phyloP scores from a whole-genome alignment of 2,888 invertebrate genomes.

The Cerastis rubricosa region DNA sequence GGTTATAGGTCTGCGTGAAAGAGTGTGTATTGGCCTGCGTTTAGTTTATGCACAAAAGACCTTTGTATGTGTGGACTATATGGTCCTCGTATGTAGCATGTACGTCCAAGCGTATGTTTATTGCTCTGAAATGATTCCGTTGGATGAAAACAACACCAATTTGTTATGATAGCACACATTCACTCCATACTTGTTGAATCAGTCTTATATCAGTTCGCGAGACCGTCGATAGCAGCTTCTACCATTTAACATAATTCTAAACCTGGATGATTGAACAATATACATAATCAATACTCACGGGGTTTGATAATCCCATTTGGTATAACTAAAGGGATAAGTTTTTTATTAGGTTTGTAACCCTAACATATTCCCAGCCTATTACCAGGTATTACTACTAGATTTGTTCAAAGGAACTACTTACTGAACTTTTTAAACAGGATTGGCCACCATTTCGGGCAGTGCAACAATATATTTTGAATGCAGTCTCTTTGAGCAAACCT shows the following conservation, averaged over 20 bases:
- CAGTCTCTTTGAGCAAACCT: conserved; percentile 52
- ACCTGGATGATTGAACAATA: conserved; percentile 62
- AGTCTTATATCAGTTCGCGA: conserved; percentile 5
- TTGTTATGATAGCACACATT: conserved; percentile 41
- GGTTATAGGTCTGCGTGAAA: neutral
- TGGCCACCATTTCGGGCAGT: neutral
- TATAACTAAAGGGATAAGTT: conserved; percentile 57
- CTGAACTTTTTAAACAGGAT: neutral
- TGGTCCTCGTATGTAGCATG: neutral
- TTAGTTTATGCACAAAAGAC: conserved; percentile 2
- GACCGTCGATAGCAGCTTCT: conserved; percentile 9
- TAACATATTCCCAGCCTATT: conserved; percentile 58
- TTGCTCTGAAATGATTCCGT: conserved; percentile 24
- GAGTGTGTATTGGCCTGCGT: neutral
- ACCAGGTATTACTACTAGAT: conserved; percentile 48
- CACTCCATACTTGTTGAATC: conserved; percentile 33
- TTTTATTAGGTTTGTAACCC: conserved; percentile 55
- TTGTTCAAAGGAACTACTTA: conserved; percentile 32
- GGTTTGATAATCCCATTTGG: conserved; percentile 49
- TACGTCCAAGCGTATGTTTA: neutral
- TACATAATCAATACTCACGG: conserved; percentile 62
- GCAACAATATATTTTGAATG: neutral
- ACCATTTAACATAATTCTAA: conserved; percentile 19
- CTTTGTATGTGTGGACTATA: conserved; percentile 2
- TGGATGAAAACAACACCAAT: conserved; percentile 39